Conservation (phyloP, 2,113 vertebrate species). For the Sinocyclocheilus anshuiensis region DNA sequence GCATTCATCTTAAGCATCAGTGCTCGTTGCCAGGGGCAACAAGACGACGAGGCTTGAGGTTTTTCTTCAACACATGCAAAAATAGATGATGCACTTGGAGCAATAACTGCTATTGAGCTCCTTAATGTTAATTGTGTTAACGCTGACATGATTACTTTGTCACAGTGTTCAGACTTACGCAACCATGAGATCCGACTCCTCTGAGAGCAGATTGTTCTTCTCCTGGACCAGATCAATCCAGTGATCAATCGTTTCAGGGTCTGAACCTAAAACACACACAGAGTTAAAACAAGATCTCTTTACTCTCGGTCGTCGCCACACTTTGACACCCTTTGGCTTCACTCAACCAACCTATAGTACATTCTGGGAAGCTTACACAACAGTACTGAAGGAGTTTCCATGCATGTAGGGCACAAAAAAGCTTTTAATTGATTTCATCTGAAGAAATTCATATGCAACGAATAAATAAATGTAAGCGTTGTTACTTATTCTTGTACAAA, state of each 20-base stretch:
- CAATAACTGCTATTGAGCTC: background rate
- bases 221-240: conserved; percentile 87
- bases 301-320: background rate
- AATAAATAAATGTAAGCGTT: too few relatives aligned
- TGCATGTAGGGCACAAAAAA: background rate
- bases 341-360: background rate
- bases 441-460: too few relatives aligned
- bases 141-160: background rate
- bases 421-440: too few relatives aligned
- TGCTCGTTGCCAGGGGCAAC: conserved; percentile 50
- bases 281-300: background rate
- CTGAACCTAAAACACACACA: conserved; percentile 35
- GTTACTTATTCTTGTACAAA: too few relatives aligned
- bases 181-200: conserved; percentile 96
- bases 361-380: background rate
- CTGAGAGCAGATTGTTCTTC: conserved; percentile 85
- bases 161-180: conserved; percentile 74
- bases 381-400: background rate
- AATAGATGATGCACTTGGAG: background rate
- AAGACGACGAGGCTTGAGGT: background rate
- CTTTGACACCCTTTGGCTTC: background rate
- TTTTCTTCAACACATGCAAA: conserved; percentile 21
- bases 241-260: conserved; percentile 79
- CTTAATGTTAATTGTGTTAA: background rate
- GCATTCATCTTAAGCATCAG: conserved; percentile 46